Evolutionary conservation across 2,113 vertebrate species (phyloP), one percentile per base, ranked within the genome.

Genomic region (Corythaixoides concolor): DNA sequence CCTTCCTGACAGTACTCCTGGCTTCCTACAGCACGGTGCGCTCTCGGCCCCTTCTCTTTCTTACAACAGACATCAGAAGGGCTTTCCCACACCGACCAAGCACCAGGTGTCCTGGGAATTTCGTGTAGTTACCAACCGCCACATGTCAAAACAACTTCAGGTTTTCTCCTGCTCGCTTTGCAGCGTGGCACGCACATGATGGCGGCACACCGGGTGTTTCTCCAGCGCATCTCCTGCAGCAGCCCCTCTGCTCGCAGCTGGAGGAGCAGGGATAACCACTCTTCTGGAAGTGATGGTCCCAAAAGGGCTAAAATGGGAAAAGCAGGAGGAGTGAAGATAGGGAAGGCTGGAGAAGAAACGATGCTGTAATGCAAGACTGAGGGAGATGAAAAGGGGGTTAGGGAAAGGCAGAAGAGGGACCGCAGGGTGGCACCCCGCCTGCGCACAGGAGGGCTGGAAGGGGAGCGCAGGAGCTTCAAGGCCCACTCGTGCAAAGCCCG

Each of bases 171-270:
- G 8, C 50, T 60, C 4, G 43, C 8, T 77, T 72, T 64, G 41
- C 28, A 59, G 88, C 24, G 23, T 52, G 60, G 26, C 33, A n/a
- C 3, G 4, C 5, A 28, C 47, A 4, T 0, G 49, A 26, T 0
- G 1, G 24, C 0, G 0, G 63, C 45, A 33, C 21, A 22, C 0
- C 0, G 7, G 26, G 3, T 8, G 24, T 14, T 64, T 35, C 41
- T 11, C 55, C 35, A 19, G 3, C 35, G 3, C 0, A 1, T 11
- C 15, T 66, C 69, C 69, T 6, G 33, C 50, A 15, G 30, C 59
- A 32, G 69, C 33, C 3, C 3, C 23, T 7, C 23, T 1, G 43
- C 2, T 43, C 41, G 3, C 70, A 16, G 35, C 63, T 17, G 49
- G 63, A 70, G 37, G 5, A 30, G 28, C 26, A 7, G 41, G 14